These are phyloP conservation scores for Lepilemur ruficaudatus DNA, from an alignment of 2,797 vertebrate genomes.

Conservation along the genomic window DNA sequence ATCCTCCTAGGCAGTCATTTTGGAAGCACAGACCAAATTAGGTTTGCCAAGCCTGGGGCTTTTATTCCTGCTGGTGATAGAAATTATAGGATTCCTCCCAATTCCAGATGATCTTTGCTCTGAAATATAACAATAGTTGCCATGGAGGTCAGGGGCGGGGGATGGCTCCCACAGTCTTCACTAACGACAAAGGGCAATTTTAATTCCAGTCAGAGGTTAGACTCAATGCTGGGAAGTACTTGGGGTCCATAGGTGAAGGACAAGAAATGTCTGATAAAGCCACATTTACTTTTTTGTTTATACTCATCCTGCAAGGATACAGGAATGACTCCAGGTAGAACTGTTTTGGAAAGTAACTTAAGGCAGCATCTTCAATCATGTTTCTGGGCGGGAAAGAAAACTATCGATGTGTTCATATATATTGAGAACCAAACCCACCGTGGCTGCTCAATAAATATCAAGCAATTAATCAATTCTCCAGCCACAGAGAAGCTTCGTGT, in stretches of 20 bases:
- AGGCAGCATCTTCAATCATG: not conserved
- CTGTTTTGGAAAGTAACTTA: not conserved
- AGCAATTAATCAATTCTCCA: conserved; percentile 73
- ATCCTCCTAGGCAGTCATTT: conserved; percentile 29
- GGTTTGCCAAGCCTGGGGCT: conserved; percentile 28
- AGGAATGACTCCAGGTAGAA: conserved; percentile 7
- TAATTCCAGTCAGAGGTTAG: not conserved
- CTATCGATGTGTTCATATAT: conserved; percentile 26
- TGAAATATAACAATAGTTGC: conserved; percentile 9
- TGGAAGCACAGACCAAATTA: conserved; percentile 27
- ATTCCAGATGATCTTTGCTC: conserved; percentile 21
- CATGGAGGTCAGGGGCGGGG: not conserved
- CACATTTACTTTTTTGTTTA: not conserved
- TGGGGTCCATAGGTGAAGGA: not conserved
- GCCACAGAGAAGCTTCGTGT: conserved; percentile 55
- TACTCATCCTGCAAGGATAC: not conserved
- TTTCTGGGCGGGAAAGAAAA: conserved; percentile 46
- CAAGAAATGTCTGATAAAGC: conserved; percentile 27
- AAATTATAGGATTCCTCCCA: conserved; percentile 18
- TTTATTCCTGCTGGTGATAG: not conserved
- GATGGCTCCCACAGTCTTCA: not conserved
- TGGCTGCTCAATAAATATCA: conserved; percentile 62
- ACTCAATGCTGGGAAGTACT: not conserved
- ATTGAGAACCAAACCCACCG: conserved; percentile 57
- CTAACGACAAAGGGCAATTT: not conserved